A percentile compares a stretch with the other conserved stretches of the same genome.
Conservation (phyloP, 1,140 invertebrate genomes). For the Camponotus pennsylvanicus region DNA sequence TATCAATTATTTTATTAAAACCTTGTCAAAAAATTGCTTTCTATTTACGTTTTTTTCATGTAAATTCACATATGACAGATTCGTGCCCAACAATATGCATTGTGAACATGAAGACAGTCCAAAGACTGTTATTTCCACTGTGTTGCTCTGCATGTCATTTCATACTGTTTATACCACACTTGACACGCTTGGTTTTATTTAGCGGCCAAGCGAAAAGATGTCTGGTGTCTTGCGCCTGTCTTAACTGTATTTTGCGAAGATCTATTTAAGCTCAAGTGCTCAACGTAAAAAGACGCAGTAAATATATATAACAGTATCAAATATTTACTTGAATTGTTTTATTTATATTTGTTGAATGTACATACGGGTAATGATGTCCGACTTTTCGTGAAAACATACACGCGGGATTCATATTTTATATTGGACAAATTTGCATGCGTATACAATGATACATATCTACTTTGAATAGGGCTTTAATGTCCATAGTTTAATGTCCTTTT, state of each 20-base stretch:
- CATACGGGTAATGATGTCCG: not conserved
- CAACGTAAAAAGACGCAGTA: conserved; percentile 40
- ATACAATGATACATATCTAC: not conserved
- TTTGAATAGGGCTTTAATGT: too few relatives aligned
- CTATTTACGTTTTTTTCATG: not conserved
- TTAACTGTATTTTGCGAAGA: conserved; percentile 40
- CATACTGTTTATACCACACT: conserved; percentile 25
- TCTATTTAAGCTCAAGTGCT: conserved; percentile 58
- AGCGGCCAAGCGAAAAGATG: conserved; percentile 1
- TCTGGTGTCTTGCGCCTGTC: conserved; percentile 36
- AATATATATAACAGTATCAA: conserved; percentile 42
- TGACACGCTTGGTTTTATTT: conserved; percentile 60
- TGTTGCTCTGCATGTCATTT: conserved; percentile 29
- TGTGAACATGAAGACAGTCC: conserved; percentile 23
- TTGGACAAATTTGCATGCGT: not conserved
- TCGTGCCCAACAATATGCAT: conserved; percentile 46
- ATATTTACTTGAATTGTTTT: conserved; percentile 61
- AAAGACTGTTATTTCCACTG: conserved; percentile 44
- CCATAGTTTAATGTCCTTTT: too few relatives aligned
- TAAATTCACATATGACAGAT: conserved; percentile 37
- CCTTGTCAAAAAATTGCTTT: not conserved
- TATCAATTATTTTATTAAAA: not conserved
- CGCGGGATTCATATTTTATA: conserved; percentile 3
- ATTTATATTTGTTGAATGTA: not conserved
- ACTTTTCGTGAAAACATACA: not conserved